Base-by-base conservation (phyloP, 92 coral and sea anemone genomes). In the Parazoanthus darwini region DNA sequence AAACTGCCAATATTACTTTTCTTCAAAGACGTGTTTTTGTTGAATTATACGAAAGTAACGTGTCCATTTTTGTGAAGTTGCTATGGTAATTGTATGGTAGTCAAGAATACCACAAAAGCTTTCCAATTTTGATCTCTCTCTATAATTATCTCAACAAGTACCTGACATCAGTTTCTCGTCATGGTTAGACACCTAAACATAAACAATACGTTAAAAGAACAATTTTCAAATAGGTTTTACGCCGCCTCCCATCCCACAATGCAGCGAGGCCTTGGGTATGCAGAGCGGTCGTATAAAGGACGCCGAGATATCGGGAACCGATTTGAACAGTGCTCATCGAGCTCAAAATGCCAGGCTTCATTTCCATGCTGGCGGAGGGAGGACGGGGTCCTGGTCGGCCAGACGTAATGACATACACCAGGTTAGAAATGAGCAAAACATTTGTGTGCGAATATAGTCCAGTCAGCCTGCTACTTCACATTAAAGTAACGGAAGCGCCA, bases 281-380 rank as follows among this genome's bases (percentile, higher is more conserved):
- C 87, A 84, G 36, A 44, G 35, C 20, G 87, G 87, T 26, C 87
- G 87, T 44, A 84, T 84, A 13, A 84, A 71, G 26, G 87, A 84
- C 67, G 4, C 26, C 29, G 79, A 84, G 66, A 84, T 84, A 20
- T 84, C 87, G 6, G 87, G 87, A 43, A 70, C 87, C n/a, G 78
- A 84, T 36, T 15, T 44, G 38, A 70, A 84, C 87, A 25, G 4
- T 1, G 44, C 0, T 0, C 87, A 84, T 23, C 77, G 87, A 44
- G 87, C 79, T 6, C 78, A 84, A 46, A 84, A 84, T 73, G 87
- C 78, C 78, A 84, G 87, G 79, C 74, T 84, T 13, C 87, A 84
- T 73, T 84, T 84, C 22, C 67, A 71, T 25, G 87, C 87, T 71
- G 67, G 78, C 33, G 20, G 44, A 3, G 87, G 87, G 37, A 84